Conservation (phyloP, 2,888 invertebrate genomes). For the Scaptomyza flava region DNA sequence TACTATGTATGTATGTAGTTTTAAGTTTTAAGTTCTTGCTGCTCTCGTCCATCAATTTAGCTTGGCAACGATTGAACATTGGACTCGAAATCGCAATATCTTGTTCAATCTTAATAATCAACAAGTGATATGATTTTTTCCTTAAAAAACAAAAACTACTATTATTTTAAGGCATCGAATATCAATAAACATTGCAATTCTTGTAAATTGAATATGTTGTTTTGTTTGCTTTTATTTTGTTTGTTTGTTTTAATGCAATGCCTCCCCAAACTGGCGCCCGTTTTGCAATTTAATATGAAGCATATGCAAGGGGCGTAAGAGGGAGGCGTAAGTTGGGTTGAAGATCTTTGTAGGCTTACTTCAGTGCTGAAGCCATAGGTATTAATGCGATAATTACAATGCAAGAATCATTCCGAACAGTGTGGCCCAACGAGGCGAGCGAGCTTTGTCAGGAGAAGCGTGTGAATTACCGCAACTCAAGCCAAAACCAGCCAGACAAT, state of each 20-base stretch:
- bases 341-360: neutral
- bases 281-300: constrained; percentile 59
- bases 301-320: neutral
- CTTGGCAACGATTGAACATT: constrained; percentile 28
- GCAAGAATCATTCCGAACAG: constrained; percentile 63
- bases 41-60: constrained; percentile 33
- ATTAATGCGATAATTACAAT: constrained; percentile 78
- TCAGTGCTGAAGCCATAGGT: constrained; percentile 71
- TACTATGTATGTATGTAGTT: constrained; percentile 13
- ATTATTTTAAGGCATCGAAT: too few species aligned
- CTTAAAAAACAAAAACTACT: too few species aligned
- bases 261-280: constrained; percentile 49
- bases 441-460: constrained; percentile 21
- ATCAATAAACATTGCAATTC: too few species aligned
- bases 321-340: neutral
- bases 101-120: too few species aligned
- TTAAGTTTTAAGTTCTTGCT: constrained; percentile 2
- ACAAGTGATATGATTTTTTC: too few species aligned
- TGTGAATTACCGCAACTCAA: constrained; percentile 64
- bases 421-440: constrained; percentile 30
- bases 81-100: too few species aligned
- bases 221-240: too few species aligned
- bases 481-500: constrained; percentile 13
- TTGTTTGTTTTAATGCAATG: neutral
- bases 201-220: too few species aligned